A percentile compares a stretch with the other conserved stretches of the same genome.
phyloP scores from a whole-genome alignment of 2,113 vertebrate genomes.

The Stictonetta naevosa region DNA sequence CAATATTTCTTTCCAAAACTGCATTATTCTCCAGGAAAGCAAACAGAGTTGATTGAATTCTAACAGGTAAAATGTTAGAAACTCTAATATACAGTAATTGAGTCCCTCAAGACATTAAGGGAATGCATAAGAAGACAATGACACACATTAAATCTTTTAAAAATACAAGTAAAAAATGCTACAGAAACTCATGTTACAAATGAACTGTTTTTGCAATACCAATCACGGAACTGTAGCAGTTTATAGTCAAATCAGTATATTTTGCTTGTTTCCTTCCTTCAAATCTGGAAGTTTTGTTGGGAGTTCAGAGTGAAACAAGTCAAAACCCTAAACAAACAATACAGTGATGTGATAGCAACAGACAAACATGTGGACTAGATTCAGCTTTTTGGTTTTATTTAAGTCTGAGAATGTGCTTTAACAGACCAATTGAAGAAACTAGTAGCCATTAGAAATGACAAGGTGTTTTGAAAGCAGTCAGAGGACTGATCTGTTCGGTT shows the following conservation, averaged over 20 bases:
- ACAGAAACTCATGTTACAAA: constrained; percentile 74
- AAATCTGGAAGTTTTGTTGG: constrained; percentile 64
- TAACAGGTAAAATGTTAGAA: constrained; percentile 76
- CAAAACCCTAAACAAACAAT: constrained; percentile 68
- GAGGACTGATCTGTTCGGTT: constrained; percentile 69
- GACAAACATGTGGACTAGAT: constrained; percentile 68
- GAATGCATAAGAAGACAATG: constrained; percentile 77
- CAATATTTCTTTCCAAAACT: constrained; percentile 74
- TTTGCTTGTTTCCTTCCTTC: constrained; percentile 72
- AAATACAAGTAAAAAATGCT: constrained; percentile 77
- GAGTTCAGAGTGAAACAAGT: constrained; percentile 66
- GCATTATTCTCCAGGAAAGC: constrained; percentile 77
- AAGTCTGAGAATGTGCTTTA: constrained; percentile 74
- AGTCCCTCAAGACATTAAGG: constrained; percentile 78
- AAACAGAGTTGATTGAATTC: constrained; percentile 68
- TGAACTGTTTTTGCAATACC: constrained; percentile 64
- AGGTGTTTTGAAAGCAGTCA: constrained; percentile 51
- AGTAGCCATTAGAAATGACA: constrained; percentile 57
- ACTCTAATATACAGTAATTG: constrained; percentile 74
- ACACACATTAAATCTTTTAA: constrained; percentile 70
- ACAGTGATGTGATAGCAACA: constrained; percentile 69
- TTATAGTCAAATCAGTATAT: constrained; percentile 72
- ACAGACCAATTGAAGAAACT: constrained; percentile 70
- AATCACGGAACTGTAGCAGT: constrained; percentile 69
- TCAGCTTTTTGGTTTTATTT: constrained; percentile 78